These are phyloP conservation scores for Bradypodion pumilum DNA, from an alignment of 2,797 vertebrate genomes.

Conservation along the genomic window DNA sequence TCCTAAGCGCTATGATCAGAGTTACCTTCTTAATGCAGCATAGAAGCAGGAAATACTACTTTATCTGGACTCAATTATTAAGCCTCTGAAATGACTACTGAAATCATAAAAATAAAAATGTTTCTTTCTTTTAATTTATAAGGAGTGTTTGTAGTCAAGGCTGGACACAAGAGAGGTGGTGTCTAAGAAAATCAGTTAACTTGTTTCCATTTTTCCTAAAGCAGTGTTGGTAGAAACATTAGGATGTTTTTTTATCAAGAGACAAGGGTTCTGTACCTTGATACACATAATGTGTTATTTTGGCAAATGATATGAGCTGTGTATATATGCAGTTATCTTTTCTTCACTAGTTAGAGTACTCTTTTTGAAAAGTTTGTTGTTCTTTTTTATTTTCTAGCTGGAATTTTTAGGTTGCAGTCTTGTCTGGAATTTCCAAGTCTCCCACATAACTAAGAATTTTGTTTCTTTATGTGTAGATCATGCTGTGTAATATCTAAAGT, in stretches of 20 bases:
- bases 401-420: not conserved
- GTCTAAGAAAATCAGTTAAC: constrained; percentile 9
- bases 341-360: not conserved
- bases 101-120: constrained; percentile 16
- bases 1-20: not conserved
- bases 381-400: not conserved
- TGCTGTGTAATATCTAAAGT: not conserved
- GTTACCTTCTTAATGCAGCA: not conserved
- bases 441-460: not conserved
- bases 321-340: not conserved
- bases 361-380: not conserved
- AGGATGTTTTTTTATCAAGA: not conserved
- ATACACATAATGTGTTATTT: not conserved
- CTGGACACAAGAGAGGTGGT: constrained; percentile 6
- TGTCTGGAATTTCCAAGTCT: not conserved
- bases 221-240: not conserved
- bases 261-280: not conserved
- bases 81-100: constrained; percentile 7
- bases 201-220: not conserved
- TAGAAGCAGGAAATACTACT: constrained; percentile 31
- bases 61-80: constrained; percentile 36
- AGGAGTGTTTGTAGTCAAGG: constrained; percentile 13
- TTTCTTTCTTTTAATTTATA: constrained; percentile 31
- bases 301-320: not conserved
- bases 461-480: not conserved